A percentile compares a stretch with the other conserved stretches of the same genome.
These are phyloP conservation scores for Remorina albescens DNA, from an alignment of 2,797 vertebrate genomes.

Conservation along the genomic window DNA sequence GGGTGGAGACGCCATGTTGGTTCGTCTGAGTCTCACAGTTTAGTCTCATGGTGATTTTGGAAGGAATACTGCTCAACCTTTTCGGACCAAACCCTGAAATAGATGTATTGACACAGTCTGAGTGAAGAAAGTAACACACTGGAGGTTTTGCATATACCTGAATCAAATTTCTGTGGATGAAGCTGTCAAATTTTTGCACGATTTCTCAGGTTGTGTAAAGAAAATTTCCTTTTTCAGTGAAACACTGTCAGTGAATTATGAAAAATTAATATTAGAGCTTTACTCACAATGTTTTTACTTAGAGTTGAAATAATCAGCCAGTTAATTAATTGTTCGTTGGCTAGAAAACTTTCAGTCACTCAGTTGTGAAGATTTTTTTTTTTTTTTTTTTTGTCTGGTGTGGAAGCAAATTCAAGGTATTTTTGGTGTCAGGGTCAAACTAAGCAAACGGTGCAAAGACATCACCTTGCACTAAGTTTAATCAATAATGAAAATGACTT, in stretches of 20 bases:
- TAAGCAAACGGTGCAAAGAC: background rate
- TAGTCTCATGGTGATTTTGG: constrained; percentile 56
- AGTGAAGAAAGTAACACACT: constrained; percentile 17
- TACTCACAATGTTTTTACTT: background rate
- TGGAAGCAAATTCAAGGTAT: background rate
- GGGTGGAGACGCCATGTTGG: no score
- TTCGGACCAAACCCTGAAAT: constrained; percentile 53
- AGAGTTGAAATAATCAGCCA: background rate
- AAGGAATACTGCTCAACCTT: constrained; percentile 46
- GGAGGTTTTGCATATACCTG: constrained; percentile 9
- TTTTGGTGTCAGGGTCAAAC: background rate
- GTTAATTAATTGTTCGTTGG: background rate
- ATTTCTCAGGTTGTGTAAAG: background rate
- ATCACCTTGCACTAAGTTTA: background rate
- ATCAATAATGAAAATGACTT: no score
- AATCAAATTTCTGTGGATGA: constrained; percentile 9
- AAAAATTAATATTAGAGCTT: background rate
- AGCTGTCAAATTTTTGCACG: background rate
- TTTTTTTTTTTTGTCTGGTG: background rate
- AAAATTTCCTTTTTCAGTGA: background rate
- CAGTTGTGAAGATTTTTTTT: background rate
- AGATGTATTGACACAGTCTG: constrained; percentile 53
- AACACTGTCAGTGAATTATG: background rate
- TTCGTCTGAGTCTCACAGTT: constrained; percentile 68
- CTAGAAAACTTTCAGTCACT: background rate